Base-by-base conservation (phyloP, 2,888 invertebrate species). In the Orthosia gothica region DNA sequence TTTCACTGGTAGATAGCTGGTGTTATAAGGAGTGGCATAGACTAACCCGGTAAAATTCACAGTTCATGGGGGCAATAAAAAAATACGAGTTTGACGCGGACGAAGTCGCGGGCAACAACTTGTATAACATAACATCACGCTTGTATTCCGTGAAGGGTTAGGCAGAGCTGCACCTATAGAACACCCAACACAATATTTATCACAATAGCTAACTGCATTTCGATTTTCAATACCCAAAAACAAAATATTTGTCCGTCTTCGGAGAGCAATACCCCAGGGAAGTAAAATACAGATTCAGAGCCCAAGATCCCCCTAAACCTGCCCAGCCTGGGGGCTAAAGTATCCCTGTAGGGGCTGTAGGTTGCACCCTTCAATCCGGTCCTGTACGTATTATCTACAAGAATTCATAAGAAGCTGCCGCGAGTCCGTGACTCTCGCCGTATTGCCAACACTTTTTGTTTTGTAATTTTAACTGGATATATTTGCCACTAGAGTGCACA, bases 401-500 rank as follows among this genome's bases (percentile, higher is more conserved):
- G 77, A 79, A 82, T 89, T 89, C 88, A 89, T 84, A 87, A 89
- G 88, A 74, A 78, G 71, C 70, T 65, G 62, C 80, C 82, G 80
- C 87, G 76, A 71, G 52, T 52, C 52, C 65, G 74, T 40, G 40
- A 61, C 75, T 81, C 68, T 73, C 72, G 58, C 78, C 74, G 76
- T 84, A 82, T 87, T 81, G 86, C 77, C 70, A 83, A 70, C 77
- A 83, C 83, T 87, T 83, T 88, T 86, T 89, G 86, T 89, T 82
- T 77, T 75, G 88, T 86, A 88, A 84, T 86, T 86, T 79, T 79
- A 83, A 87, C 86, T 83, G 85, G 82, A 82, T 86, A 83, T 88
- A 87, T 88, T 88, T 79, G 80, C 84, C 84, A 76, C 82, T 76
- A 58, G 83, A 78, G 83, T 70, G 77, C 87, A 75, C 81, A 87